These are phyloP conservation scores for Rhyacophila evoluta DNA, from an alignment of 2,888 invertebrate genomes.

Conservation along the genomic window DNA sequence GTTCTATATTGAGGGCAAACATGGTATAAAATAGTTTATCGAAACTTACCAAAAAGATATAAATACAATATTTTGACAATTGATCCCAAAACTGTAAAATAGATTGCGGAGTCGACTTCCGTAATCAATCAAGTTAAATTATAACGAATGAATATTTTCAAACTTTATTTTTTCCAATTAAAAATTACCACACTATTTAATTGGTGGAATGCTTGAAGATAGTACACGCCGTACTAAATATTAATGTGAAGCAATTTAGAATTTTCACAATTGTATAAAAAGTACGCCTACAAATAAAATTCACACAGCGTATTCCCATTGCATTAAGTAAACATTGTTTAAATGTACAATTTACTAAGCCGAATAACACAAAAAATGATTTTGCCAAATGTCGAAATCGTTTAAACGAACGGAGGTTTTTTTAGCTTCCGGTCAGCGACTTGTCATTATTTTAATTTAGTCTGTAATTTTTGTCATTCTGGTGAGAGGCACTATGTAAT, in stretches of 20 bases:
- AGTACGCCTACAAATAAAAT: neutral
- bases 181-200: neutral
- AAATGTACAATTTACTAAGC: slow-evolving; percentile 3
- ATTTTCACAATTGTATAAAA: neutral
- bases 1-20: no score
- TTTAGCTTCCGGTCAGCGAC: slow-evolving; percentile 31
- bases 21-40: no score
- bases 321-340: slow-evolving; percentile 14
- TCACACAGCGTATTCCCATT: slow-evolving; percentile 19
- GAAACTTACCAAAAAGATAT: no score
- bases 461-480: slow-evolving; percentile 37
- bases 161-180: neutral
- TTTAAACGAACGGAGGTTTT: slow-evolving; percentile 36
- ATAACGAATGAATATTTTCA: neutral
- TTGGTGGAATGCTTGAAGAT: neutral
- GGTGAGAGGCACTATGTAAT: neutral
- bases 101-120: no score
- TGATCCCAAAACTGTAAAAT: no score
- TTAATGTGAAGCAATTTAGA: slow-evolving; percentile 4
- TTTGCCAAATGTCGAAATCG: slow-evolving; percentile 36
- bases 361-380: slow-evolving; percentile 1
- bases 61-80: no score
- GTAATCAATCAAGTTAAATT: neutral
- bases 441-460: slow-evolving; percentile 37
- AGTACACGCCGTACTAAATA: neutral